These are phyloP conservation scores for Pangasianodon gigas DNA, from an alignment of 2,113 vertebrate species.

Conservation along the genomic window DNA sequence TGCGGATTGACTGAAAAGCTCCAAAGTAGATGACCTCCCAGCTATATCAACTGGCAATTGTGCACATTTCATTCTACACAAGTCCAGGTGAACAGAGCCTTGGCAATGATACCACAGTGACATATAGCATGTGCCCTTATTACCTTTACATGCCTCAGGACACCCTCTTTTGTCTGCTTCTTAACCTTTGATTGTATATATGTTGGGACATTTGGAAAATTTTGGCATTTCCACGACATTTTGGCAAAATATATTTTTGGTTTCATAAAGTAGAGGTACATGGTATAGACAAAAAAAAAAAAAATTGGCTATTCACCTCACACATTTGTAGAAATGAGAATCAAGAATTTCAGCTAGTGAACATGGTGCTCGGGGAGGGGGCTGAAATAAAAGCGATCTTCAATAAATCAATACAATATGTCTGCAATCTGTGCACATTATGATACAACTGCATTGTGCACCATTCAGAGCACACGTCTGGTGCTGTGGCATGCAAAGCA, in stretches of 20 bases:
- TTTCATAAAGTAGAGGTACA: neutral
- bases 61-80: neutral
- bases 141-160: neutral
- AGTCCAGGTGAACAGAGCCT: neutral
- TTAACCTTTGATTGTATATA: neutral
- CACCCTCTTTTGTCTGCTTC: neutral
- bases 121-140: neutral
- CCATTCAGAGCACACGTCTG: constrained; percentile 19
- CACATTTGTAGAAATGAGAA: neutral
- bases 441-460: neutral
- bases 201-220: neutral
- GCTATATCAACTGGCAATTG: neutral
- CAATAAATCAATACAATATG: neutral
- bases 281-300: neutral
- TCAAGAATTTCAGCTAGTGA: neutral
- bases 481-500: constrained; percentile 23
- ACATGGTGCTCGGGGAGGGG: neutral
- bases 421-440: constrained; percentile 11
- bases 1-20: neutral
- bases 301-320: neutral
- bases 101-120: neutral
- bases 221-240: neutral
- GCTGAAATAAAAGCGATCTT: neutral
- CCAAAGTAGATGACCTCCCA: neutral
- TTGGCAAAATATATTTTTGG: neutral